Conservation (phyloP, 2,113 vertebrate genomes). For the Bufo bufo region DNA sequence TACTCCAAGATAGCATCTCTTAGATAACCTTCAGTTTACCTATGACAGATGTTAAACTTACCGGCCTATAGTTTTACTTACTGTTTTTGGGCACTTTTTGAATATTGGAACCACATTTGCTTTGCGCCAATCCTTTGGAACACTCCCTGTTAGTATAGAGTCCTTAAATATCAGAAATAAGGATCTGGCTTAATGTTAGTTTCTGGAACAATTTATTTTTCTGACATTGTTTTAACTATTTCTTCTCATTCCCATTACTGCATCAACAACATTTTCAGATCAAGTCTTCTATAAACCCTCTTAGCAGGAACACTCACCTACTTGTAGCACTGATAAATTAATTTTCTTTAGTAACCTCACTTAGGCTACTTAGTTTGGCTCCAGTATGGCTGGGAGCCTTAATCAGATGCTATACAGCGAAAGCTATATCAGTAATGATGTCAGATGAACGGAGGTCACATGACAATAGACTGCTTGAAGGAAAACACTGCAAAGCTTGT, state of each 20-base stretch:
- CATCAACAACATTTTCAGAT: slow-evolving; percentile 60
- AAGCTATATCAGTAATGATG: slow-evolving; percentile 76
- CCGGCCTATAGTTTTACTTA: too few relatives aligned
- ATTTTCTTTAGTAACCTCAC: slow-evolving; percentile 74
- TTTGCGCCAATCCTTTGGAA: too few relatives aligned
- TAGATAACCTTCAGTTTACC: too few relatives aligned
- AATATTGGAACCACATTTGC: too few relatives aligned
- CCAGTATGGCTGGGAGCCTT: slow-evolving; percentile 72
- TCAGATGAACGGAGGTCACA: slow-evolving; percentile 72
- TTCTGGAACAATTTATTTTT: not conserved
- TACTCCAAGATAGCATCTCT: too few relatives aligned
- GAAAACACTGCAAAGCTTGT: slow-evolving; percentile 76
- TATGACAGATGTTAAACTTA: too few relatives aligned
- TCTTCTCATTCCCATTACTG: slow-evolving; percentile 59
- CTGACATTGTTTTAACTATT: slow-evolving; percentile 25
- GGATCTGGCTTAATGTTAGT: not conserved
- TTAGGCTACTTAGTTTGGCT: slow-evolving; percentile 75
- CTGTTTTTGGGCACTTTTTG: too few relatives aligned
- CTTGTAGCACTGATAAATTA: slow-evolving; percentile 72
- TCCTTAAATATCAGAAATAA: not conserved
- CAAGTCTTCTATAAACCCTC: slow-evolving; percentile 63
- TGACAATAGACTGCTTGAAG: slow-evolving; percentile 68
- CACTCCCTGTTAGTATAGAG: too few relatives aligned
- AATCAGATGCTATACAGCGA: slow-evolving; percentile 73
- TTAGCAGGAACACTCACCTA: slow-evolving; percentile 66